A percentile compares a stretch with the other conserved stretches of the same genome.
Conservation (phyloP, 2,888 invertebrate genomes). For the Agonopterix subpropinquella region DNA sequence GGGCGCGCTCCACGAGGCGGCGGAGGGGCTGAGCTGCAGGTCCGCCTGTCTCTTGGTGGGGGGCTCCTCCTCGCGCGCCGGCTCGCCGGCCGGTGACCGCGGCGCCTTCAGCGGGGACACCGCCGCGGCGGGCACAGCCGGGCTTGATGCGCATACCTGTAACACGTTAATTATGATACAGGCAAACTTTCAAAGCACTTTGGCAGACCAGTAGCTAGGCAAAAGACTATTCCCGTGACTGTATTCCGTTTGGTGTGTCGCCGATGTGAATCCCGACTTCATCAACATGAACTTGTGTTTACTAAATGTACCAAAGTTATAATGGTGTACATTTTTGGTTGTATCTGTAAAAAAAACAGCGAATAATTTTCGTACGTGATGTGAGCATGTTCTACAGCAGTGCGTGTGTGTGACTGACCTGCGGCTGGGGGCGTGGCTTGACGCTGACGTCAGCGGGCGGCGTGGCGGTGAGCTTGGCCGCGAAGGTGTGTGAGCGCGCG, state of each 20-base stretch:
- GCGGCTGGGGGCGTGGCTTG: constrained; percentile 17
- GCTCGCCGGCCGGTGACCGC: constrained; percentile 28
- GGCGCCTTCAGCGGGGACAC: constrained; percentile 16
- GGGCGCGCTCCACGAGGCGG: constrained; percentile 40
- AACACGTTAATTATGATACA: not conserved
- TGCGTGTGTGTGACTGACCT: constrained; percentile 1
- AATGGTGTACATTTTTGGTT: too few species aligned
- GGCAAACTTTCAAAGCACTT: too few species aligned
- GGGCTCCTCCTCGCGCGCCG: constrained; percentile 6
- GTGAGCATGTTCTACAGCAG: too few species aligned
- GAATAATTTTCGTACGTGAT: too few species aligned
- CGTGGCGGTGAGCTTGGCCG: constrained; percentile 79
- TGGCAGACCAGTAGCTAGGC: too few species aligned
- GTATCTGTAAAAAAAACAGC: too few species aligned
- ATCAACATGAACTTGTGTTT: too few species aligned
- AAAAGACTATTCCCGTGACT: too few species aligned
- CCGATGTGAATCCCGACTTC: too few species aligned
- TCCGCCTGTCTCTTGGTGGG: constrained; percentile 15
- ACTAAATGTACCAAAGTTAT: too few species aligned
- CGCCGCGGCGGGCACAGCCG: constrained; percentile 14
- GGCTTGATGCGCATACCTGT: not conserved
- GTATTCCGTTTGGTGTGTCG: too few species aligned
- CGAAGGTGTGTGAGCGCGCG: constrained; percentile 81
- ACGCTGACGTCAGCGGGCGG: constrained; percentile 29
- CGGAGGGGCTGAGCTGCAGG: constrained; percentile 44